Base-by-base conservation (phyloP, 1,140 invertebrate genomes). In the Drosophila kepulauana region DNA sequence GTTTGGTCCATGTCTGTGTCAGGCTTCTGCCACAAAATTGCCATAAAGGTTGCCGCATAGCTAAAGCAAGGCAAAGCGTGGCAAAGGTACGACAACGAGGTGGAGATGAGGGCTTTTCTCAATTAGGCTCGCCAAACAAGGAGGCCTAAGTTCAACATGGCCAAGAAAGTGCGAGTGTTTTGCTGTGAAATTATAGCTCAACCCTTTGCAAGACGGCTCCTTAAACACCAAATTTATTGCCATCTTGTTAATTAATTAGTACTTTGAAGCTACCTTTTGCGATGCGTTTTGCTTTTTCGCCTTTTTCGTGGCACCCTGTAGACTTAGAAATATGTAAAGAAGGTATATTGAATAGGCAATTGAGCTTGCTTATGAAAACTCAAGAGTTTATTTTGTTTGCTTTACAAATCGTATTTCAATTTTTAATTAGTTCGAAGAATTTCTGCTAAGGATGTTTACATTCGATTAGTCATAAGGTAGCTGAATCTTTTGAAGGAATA, bases 211-310 rank as follows among this genome's bases (percentile, higher is more conserved):
- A 16, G 48, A 49, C 41, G 49, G 59, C 58, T 82, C 56, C 79
- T 68, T 49, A 65, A 77, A 59, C 61, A 64, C 35, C 3, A 64
- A 63, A 77, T 84, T 51, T 80, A 65, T 80, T 46, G 56, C 59
- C 77, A 49, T 70, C 46, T 63, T 71, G 69, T 81, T 85, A 85
- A 85, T 85, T 85, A 85, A 81, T 85, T 81, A 81, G 63, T 61
- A 65, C 68, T 72, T 72, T 70, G 58, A 49, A 69, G 46, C 20
- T 51, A 59, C 63, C 38, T 56, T 56, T 56, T 33, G 38, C 33
- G 51, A 41, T 57, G 54, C 10, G 16, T 41, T 64, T 64, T 49
- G 16, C 20, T 28, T 52, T 45, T 48, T 38, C 25, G 8, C 30
- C 20, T 25, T 20, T 49, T 15, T 46, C n/a, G 13, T 11, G 5